Percentiles rank a stretch among this genome's conserved stretches.
Conservation (phyloP, 2,888 invertebrate species). For the Athetis lepigone region DNA sequence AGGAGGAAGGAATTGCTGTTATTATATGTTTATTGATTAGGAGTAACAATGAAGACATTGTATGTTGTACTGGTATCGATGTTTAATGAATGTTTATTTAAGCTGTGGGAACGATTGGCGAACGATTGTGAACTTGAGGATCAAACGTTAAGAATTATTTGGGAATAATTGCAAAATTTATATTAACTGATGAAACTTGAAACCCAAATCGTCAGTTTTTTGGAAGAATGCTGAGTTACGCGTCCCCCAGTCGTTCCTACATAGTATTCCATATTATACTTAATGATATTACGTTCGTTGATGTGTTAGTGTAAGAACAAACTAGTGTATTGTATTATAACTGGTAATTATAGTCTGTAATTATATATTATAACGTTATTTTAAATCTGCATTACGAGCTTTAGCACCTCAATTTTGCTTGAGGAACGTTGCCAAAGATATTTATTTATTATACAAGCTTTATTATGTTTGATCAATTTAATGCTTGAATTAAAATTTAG, state of each 20-base stretch:
- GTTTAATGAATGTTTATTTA: constrained; percentile 71
- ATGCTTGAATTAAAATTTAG: constrained; percentile 41
- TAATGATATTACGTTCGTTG: constrained; percentile 70
- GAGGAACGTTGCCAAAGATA: constrained; percentile 73
- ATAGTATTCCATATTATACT: constrained; percentile 72
- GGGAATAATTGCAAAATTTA: not conserved
- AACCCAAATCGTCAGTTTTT: not conserved
- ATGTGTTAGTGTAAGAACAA: constrained; percentile 76
- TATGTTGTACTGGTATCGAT: constrained; percentile 72
- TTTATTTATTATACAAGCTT: constrained; percentile 55
- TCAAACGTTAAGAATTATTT: not conserved
- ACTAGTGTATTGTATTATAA: constrained; percentile 65
- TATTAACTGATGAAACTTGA: not conserved
- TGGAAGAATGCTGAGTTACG: not conserved
- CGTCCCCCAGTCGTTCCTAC: constrained; percentile 54
- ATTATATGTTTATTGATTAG: constrained; percentile 53
- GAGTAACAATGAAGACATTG: constrained; percentile 74
- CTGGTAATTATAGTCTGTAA: constrained; percentile 60
- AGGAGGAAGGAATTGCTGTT: constrained; percentile 34
- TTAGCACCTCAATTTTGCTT: constrained; percentile 64
- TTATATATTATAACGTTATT: constrained; percentile 42
- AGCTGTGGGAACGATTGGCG: constrained; percentile 53
- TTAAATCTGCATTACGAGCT: constrained; percentile 62
- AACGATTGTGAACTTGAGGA: constrained; percentile 16
- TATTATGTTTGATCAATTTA: constrained; percentile 35